Base-by-base conservation (phyloP, 2,113 vertebrate species). In the Tupaia chinensis region DNA sequence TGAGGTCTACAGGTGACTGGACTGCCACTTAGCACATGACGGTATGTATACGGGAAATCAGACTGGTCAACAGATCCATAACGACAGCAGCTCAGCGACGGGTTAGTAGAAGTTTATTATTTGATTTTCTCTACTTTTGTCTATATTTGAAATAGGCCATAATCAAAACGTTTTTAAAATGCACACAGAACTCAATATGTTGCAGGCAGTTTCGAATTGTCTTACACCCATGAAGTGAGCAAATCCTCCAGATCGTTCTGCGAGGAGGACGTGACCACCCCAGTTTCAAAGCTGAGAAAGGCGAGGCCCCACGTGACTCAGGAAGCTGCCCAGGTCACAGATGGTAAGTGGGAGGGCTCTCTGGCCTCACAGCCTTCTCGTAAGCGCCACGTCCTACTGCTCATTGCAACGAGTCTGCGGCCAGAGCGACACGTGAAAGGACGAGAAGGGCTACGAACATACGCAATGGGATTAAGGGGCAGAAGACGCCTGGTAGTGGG, bases 141-240 rank as follows among this genome's bases (percentile, higher is more conserved):
- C 54, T 83, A 4, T 79, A 65, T 74, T 76, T 78, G 63, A 95
- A 88, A 74, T 88, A 58, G 70, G 68, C 68, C 78, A 23, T 77
- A 44, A 74, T 87, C 65, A 89, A 85, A 95, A 70, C 44, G 54
- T 68, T 79, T 56, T 29, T 10, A 79, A 88, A 89, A 80, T 53
- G 27, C 65, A 74, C 10, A 23, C 27, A 53, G 70, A 91, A 13
- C 60, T 77, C 66, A 44, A 54, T 60, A 29, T n/a, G 54, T 77
- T 95, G 72, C 65, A 89, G 66, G 61, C 44, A 76, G 56, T 72
- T 91, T 87, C 56, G 80, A 61, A 76, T 76, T 68, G 77, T 13
- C n/a, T 92, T 81, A 23, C 4, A 53, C 58, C 27, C 63, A 34
- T 86, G 89, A 65, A 77, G 72, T 66, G 58, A 79, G 66, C 83